phyloP scores from a whole-genome alignment of 2,888 invertebrate species.

The Prenolepis imparis region DNA sequence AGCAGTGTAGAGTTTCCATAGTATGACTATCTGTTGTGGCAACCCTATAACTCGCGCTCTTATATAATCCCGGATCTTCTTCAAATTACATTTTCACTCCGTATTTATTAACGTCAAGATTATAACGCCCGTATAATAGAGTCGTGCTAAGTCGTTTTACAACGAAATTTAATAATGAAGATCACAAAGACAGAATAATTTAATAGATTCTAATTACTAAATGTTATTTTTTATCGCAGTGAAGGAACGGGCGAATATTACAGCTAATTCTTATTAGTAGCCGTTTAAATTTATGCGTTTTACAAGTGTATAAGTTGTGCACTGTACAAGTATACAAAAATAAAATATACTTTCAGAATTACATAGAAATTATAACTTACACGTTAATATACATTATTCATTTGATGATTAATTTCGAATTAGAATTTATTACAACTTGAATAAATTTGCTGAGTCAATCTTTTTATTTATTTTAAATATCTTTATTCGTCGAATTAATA shows the following conservation, averaged over 20 bases:
- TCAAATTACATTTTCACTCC: constrained; percentile 36
- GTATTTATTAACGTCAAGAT: constrained; percentile 51
- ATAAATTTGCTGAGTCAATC: background rate
- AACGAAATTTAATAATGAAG: constrained; percentile 45
- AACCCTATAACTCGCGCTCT: constrained; percentile 22
- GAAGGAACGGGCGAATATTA: background rate
- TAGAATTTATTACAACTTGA: background rate
- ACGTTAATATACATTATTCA: constrained; percentile 20
- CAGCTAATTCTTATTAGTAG: background rate
- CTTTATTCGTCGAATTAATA: background rate
- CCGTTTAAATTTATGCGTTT: background rate
- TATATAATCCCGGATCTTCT: constrained; percentile 24
- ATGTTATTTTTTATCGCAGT: background rate
- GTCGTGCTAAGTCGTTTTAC: constrained; percentile 16
- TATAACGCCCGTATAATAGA: constrained; percentile 24
- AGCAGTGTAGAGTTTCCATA: background rate
- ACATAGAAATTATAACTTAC: constrained; percentile 1
- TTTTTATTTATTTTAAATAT: background rate
- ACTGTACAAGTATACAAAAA: background rate
- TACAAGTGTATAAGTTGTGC: background rate
- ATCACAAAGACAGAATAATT: background rate
- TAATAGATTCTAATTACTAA: background rate
- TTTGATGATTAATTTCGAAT: background rate
- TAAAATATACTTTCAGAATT: background rate
- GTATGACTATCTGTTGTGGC: constrained; percentile 23